Conservation (phyloP, 1,140 invertebrate species). For the Lethrus apterus region DNA sequence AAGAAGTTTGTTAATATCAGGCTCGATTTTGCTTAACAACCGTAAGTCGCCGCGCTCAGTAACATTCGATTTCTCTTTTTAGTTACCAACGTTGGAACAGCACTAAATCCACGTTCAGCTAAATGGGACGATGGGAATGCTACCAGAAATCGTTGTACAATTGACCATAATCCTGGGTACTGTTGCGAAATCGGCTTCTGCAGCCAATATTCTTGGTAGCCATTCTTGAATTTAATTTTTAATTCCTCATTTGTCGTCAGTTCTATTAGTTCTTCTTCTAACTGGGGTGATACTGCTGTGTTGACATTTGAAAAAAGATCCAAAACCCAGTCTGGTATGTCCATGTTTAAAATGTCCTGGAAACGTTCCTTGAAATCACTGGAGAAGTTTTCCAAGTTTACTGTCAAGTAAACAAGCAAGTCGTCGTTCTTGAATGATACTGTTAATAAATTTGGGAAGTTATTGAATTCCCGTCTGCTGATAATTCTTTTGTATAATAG, state of each 20-base stretch:
- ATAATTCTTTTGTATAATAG: neutral
- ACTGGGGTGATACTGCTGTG: slow-evolving; percentile 4
- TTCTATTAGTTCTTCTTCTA: slow-evolving; percentile 21
- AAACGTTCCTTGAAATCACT: neutral
- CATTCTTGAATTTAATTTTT: slow-evolving; percentile 25
- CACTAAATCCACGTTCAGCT: slow-evolving; percentile 8
- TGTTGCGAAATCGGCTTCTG: neutral
- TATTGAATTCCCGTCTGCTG: neutral
- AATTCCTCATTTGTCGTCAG: slow-evolving; percentile 23
- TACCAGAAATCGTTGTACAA: slow-evolving; percentile 3
- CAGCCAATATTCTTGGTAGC: slow-evolving; percentile 14
- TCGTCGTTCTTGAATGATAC: neutral
- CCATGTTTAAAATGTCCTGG: no score
- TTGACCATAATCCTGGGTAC: neutral
- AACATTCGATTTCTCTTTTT: slow-evolving; percentile 10
- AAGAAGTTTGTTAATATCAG: slow-evolving; percentile 8
- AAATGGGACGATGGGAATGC: slow-evolving; percentile 11
- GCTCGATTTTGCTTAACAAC: slow-evolving; percentile 5
- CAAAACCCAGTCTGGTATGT: no score
- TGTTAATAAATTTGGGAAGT: slow-evolving; percentile 2
- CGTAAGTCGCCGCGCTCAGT: slow-evolving; percentile 2
- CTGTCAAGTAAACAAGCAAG: neutral
- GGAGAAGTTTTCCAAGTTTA: slow-evolving; percentile 1
- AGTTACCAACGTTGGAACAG: slow-evolving; percentile 2
- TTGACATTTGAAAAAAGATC: no score